Evolutionary conservation across 2,888 invertebrate species (phyloP), one percentile per base, ranked within the genome.

Genomic region (Nemotelus nigrinus): DNA sequence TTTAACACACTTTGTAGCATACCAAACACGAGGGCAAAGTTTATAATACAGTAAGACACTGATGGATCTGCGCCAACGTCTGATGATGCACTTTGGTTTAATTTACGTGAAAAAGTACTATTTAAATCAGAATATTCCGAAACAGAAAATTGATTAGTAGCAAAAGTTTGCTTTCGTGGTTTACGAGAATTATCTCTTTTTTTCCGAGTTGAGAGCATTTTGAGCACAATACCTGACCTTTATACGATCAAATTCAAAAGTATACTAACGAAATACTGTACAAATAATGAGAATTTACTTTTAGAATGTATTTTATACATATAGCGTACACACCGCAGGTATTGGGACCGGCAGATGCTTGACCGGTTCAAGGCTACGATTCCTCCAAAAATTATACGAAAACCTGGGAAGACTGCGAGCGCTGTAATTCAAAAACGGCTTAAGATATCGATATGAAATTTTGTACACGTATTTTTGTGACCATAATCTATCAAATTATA

Each of bases 151-250:
- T 58, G 58, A 58, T 58, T 10, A 58, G 58, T 58, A 58, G 58
- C 58, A 7, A 58, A 2, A 58, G 58, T 58, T 58, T 58, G 58
- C 58, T 58, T 58, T 58, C 58, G 58, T 58, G 58, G 58, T n/a
- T 58, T 58, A 58, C 58, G 58, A 58, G 25, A 58, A 58, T 58
- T 58, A 58, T n/a, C n/a, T 58, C 58, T 58, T 8, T 58, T 58
- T 58, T 58, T 58, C 58, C 58, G 58, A n/a, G n/a, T 58, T 58
- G 58, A 58, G 58, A 58, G 58, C 58, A 58, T 58, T 58, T 58
- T 58, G 58, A 58, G 2, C 58, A 58, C 58, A 58, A 10, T 58
- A 58, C 25, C 58, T 58, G 10, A 5, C 5, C 50, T 10, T 50
- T n/a, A n/a, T n/a, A n/a, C n/a, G n/a, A n/a, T n/a, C n/a, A n/a